Conservation (phyloP, 2,797 vertebrate species). For the Aldrovandia affinis region DNA sequence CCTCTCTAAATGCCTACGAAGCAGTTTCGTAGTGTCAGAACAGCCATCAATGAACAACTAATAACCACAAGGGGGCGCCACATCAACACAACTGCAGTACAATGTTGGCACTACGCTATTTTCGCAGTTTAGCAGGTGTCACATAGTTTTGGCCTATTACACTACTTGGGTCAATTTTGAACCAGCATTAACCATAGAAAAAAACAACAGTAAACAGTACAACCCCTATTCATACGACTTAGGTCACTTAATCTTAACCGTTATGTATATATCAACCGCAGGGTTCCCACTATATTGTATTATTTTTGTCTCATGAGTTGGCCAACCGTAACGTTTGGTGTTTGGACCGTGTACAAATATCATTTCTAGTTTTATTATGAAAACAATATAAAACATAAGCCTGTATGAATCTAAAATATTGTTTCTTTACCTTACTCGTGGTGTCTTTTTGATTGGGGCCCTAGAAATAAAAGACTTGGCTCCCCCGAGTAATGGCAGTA, state of each 20-base stretch:
- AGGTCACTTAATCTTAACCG: too few species aligned
- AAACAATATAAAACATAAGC: neutral
- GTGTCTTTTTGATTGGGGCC: neutral
- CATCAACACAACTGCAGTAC: conserved; percentile 24
- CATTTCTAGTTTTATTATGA: neutral
- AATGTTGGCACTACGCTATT: neutral
- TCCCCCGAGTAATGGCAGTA: neutral
- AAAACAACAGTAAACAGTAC: neutral
- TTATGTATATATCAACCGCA: too few species aligned
- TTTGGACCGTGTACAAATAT: too few species aligned
- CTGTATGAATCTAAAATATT: neutral
- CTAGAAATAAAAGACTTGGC: too few species aligned
- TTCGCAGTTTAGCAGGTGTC: neutral
- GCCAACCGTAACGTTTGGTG: neutral
- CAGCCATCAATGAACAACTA: too few species aligned
- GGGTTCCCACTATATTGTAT: neutral
- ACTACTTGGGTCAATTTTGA: neutral
- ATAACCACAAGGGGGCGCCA: conserved; percentile 59
- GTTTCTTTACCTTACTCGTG: neutral
- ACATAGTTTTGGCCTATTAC: neutral
- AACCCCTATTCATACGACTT: neutral
- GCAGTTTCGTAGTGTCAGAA: too few species aligned
- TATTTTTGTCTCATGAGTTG: neutral
- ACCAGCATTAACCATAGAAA: neutral
- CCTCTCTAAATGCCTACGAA: neutral